These are phyloP conservation scores for Carpatolechia fugitivella DNA, from an alignment of 2,888 invertebrate genomes.

Conservation along the genomic window DNA sequence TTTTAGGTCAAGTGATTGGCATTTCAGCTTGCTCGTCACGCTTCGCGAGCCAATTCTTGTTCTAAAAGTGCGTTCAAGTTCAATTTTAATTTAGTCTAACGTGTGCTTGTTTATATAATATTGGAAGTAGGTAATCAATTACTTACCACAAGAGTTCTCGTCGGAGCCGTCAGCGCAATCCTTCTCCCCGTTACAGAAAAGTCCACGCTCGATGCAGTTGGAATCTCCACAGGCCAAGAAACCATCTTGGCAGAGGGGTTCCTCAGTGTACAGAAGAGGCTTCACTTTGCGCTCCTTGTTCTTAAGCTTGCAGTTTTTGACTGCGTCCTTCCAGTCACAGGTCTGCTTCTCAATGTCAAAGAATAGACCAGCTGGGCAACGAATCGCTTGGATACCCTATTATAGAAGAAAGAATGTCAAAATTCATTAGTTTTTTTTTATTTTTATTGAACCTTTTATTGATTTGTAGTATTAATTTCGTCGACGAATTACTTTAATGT, in stretches of 20 bases:
- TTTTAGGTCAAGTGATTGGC: slow-evolving; percentile 68
- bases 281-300: slow-evolving; percentile 93
- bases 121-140: background rate
- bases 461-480: no score
- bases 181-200: slow-evolving; percentile 96
- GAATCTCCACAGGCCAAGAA: slow-evolving; percentile 93
- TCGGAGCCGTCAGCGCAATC: slow-evolving; percentile 94
- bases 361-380: slow-evolving; percentile 94
- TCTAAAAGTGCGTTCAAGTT: slow-evolving; percentile 47
- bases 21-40: slow-evolving; percentile 61
- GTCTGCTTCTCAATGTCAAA: slow-evolving; percentile 97
- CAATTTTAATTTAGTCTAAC: slow-evolving; percentile 30
- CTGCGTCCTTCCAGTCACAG: slow-evolving; percentile 95
- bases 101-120: background rate
- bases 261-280: slow-evolving; percentile 92
- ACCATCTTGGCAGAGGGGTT: slow-evolving; percentile 93
- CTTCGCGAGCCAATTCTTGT: slow-evolving; percentile 43
- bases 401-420: slow-evolving; percentile 28
- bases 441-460: no score
- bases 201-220: slow-evolving; percentile 91
- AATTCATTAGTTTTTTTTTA: background rate
- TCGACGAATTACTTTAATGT: no score
- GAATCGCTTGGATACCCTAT: slow-evolving; percentile 94
- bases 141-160: slow-evolving; percentile 94
- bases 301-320: slow-evolving; percentile 95